Conservation (phyloP, 92 coral and sea anemone species). For the Parazoanthus swiftii region DNA sequence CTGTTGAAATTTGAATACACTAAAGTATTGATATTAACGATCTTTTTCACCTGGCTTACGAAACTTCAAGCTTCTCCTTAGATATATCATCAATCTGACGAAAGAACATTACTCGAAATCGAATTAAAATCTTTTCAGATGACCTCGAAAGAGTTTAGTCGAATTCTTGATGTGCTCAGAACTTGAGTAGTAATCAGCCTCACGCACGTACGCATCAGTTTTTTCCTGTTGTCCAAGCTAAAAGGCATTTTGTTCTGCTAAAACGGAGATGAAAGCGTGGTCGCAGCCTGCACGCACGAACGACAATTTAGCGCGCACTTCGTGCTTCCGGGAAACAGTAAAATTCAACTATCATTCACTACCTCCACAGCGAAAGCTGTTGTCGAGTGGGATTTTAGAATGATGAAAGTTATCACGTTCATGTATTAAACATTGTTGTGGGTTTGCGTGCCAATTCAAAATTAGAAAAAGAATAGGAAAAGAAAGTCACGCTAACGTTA, state of each 20-base stretch:
- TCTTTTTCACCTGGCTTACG: background rate
- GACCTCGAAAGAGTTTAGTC: conserved; percentile 31
- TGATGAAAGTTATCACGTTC: conserved; percentile 1
- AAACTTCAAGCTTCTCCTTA: conserved; percentile 2
- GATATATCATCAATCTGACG: conserved; percentile 16
- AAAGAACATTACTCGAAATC: conserved; percentile 6
- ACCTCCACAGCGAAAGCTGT: background rate
- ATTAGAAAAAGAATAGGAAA: background rate
- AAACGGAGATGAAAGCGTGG: conserved; percentile 44
- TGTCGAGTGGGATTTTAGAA: conserved; percentile 37
- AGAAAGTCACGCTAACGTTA: conserved; percentile 2
- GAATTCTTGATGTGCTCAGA: conserved; percentile 4
- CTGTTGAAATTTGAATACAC: background rate
- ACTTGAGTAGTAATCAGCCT: conserved; percentile 7
- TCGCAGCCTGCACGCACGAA: conserved; percentile 1
- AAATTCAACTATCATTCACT: background rate
- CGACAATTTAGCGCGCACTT: background rate
- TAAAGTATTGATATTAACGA: background rate
- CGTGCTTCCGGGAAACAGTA: conserved; percentile 24
- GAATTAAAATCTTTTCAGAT: conserved; percentile 35
- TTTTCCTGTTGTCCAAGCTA: conserved; percentile 27
- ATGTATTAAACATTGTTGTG: background rate
- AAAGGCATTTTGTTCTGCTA: conserved; percentile 28
- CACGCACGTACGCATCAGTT: conserved; percentile 30
- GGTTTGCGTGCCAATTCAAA: background rate